Base-by-base conservation (phyloP, 2,888 invertebrate genomes). In the Odontomyia ornata region DNA sequence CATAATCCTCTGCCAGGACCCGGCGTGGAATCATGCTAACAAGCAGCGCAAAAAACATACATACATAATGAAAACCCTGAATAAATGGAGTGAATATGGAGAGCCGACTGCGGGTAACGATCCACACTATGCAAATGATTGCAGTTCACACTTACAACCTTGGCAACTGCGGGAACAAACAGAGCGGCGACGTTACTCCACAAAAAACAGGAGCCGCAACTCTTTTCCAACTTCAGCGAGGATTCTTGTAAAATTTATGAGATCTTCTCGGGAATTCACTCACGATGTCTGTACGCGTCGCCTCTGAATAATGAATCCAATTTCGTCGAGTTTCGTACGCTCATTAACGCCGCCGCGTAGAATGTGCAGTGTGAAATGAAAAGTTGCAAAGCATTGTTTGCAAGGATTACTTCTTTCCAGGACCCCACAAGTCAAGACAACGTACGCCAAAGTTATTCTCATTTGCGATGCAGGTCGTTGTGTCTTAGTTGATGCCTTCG, bases 31-130 rank as follows among this genome's bases (percentile, higher is more conserved):
- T 56, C 52, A 52, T n/a, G 28, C 56, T 56, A 56, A 56, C 56
- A 72, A 56, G 56, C 71, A 72, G 27, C 47, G 28, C 71, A 72
- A 72, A 72, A 72, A 56, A 36, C 36, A 36, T 36, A 36, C 36
- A 36, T 47, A 25, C 27, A 30, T 72, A 72, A 72, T 72, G 71
- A 72, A 72, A 72, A 46, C 28, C 23, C n/a, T 18, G 56, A 52
- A 56, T 72, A 72, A 72, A 72, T 72, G 71, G 71, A 18, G n/a
- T 65, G 27, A 27, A 56, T 71, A 71, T 71, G 52, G 67, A 52
- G 18, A 43, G 27, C 23, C 5, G 65, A 65, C 65, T 36, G 36
- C 47, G 23, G 71, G 23, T 47, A 69, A 62, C 65, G 27, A 27
- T 36, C 27, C 65, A 30, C 18, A 28, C 71, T 72, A 72, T 72